A percentile compares a stretch with the other conserved stretches of the same genome.
These are phyloP conservation scores for Diacarnus erythraeanus DNA, from an alignment of 37 sponge, comb jelly and placozoan species.

Conservation along the genomic window DNA sequence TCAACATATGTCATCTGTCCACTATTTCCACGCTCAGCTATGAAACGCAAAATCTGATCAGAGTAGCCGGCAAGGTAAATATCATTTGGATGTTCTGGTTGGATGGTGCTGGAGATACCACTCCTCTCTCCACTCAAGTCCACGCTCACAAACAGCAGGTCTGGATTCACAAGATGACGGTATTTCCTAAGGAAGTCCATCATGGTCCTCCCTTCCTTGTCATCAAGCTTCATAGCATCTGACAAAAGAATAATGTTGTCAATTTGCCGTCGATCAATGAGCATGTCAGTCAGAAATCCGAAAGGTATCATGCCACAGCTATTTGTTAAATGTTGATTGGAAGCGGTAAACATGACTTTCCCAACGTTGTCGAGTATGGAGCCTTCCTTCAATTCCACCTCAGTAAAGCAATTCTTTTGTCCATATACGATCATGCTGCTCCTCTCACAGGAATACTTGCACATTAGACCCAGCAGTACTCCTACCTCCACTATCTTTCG, in stretches of 20 bases:
- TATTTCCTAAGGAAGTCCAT: constrained; percentile 83
- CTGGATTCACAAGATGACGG: constrained; percentile 82
- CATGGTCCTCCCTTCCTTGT: constrained; percentile 43
- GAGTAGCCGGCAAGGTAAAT: constrained; percentile 92
- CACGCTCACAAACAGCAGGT: constrained; percentile 93
- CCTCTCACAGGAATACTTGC: constrained; percentile 93
- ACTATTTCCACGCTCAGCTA: constrained; percentile 91
- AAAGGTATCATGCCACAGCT: constrained; percentile 43
- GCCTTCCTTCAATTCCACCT: constrained; percentile 73
- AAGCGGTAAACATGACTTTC: constrained; percentile 21
- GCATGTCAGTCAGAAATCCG: constrained; percentile 31
- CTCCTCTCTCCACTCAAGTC: constrained; percentile 74
- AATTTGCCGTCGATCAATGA: constrained; percentile 45
- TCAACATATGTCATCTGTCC: constrained; percentile 91
- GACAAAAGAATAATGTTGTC: constrained; percentile 87
- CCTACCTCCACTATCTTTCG: constrained; percentile 84
- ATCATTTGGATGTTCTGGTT: constrained; percentile 86
- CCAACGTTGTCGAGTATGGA: constrained; percentile 87
- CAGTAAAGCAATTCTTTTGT: constrained; percentile 17
- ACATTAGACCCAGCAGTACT: constrained; percentile 93
- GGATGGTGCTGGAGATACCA: constrained; percentile 53
- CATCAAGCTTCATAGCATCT: constrained; percentile 51
- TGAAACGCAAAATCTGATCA: constrained; percentile 95
- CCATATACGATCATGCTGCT: constrained; percentile 80
- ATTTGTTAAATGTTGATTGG: constrained; percentile 3